Percentiles rank a stretch among this genome's conserved stretches.
These are phyloP conservation scores for Psittacula echo DNA, from an alignment of 2,797 vertebrate species.

Conservation along the genomic window DNA sequence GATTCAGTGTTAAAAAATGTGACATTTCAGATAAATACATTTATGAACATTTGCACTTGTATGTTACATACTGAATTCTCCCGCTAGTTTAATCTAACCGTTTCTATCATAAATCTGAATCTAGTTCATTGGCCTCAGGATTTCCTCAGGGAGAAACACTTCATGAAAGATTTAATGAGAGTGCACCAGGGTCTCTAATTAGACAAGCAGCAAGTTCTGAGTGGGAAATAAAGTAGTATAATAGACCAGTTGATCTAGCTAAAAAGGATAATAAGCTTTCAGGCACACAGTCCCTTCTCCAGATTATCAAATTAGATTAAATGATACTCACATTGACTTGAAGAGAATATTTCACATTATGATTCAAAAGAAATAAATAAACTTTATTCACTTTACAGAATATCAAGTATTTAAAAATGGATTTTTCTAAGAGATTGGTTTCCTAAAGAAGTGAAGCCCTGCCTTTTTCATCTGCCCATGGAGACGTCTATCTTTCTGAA, in stretches of 20 bases:
- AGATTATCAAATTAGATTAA: slow-evolving; percentile 27
- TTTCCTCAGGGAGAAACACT: slow-evolving; percentile 13
- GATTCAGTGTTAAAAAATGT: background rate
- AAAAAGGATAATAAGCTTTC: background rate
- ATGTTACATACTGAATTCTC: background rate
- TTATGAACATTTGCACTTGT: background rate
- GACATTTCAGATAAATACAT: background rate
- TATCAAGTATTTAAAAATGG: background rate
- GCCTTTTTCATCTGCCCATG: background rate
- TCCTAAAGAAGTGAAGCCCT: background rate
- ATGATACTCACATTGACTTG: background rate
- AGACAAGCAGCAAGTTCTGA: slow-evolving; percentile 10
- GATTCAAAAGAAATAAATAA: slow-evolving; percentile 40
- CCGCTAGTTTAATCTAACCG: background rate
- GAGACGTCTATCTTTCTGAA: background rate
- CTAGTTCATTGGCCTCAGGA: background rate
- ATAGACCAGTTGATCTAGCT: background rate
- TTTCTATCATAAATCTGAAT: background rate
- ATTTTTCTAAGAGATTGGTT: background rate
- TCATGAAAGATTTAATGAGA: slow-evolving; percentile 6
- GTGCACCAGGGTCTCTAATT: slow-evolving; percentile 21
- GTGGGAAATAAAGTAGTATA: background rate
- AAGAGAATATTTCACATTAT: slow-evolving; percentile 13
- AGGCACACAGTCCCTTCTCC: background rate
- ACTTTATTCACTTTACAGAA: background rate